phyloP scores from a whole-genome alignment of 2,113 vertebrate genomes.

The Stictonetta naevosa region DNA sequence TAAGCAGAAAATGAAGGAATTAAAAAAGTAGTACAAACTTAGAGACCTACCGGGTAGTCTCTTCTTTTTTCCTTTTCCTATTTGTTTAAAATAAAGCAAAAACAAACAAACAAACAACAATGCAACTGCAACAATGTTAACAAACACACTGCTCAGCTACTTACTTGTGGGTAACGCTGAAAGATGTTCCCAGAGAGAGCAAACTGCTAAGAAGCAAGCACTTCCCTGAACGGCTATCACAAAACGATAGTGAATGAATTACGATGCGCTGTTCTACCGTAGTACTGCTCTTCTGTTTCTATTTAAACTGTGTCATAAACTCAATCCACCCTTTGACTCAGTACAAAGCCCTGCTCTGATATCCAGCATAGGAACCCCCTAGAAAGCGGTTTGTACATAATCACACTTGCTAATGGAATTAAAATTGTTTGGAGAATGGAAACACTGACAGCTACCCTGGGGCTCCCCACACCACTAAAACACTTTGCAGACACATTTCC shows the following conservation, averaged over 20 bases:
- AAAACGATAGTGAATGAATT: background rate
- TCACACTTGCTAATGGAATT: conserved; percentile 34
- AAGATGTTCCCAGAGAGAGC: background rate
- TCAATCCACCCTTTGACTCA: conserved; percentile 56
- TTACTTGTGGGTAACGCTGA: background rate
- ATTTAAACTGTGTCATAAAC: conserved; percentile 58
- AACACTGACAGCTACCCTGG: background rate
- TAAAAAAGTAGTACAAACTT: background rate
- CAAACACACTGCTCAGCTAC: background rate
- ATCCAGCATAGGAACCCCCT: conserved; percentile 41
- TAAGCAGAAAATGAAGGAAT: background rate
- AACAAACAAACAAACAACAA: background rate
- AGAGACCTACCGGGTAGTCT: background rate
- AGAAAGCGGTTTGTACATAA: conserved; percentile 49
- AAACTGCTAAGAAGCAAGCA: background rate
- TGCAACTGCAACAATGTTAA: background rate
- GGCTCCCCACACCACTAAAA: background rate
- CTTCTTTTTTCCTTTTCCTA: background rate
- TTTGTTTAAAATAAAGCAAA: background rate
- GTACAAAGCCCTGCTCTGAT: conserved; percentile 38
- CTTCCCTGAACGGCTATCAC: background rate
- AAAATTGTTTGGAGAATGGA: conserved; percentile 52
- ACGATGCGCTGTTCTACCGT: background rate
- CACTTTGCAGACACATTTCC: background rate
- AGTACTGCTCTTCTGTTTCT: conserved; percentile 15